Conservation (phyloP, 2,797 vertebrate species). For the Eulemur rubriventer region DNA sequence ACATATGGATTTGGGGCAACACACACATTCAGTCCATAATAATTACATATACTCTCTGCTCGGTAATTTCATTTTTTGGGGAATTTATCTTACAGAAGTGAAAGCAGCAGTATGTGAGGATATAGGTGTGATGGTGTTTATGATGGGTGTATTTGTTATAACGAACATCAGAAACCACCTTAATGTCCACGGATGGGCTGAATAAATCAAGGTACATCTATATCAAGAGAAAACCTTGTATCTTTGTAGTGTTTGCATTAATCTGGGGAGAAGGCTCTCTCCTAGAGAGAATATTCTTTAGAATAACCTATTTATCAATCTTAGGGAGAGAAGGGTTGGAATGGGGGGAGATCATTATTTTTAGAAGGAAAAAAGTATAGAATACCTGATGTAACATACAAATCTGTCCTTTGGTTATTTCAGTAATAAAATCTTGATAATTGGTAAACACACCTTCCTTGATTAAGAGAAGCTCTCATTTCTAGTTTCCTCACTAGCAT, state of each 20-base stretch:
- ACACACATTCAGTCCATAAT: neutral
- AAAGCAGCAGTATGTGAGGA: neutral
- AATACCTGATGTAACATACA: neutral
- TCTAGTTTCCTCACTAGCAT: neutral
- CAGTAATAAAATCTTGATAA: neutral
- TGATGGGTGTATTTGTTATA: neutral
- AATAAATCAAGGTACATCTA: neutral
- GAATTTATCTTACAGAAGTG: neutral
- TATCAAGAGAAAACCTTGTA: neutral
- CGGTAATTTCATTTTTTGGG: neutral
- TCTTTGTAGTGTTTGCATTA: neutral
- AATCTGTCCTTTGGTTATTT: neutral
- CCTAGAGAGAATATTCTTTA: neutral
- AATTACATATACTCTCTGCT: neutral
- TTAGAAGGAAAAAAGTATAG: neutral
- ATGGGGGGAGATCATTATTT: neutral
- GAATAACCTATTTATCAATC: neutral
- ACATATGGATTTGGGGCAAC: neutral
- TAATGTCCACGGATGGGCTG: neutral
- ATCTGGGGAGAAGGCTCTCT: neutral
- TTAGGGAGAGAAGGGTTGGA: neutral
- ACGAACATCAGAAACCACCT: neutral
- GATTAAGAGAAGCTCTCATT: neutral
- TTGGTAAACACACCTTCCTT: neutral
- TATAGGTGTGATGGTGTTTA: neutral